A percentile compares a stretch with the other conserved stretches of the same genome.
Conservation (phyloP, 1,140 invertebrate species). For the Hestina assimilis region DNA sequence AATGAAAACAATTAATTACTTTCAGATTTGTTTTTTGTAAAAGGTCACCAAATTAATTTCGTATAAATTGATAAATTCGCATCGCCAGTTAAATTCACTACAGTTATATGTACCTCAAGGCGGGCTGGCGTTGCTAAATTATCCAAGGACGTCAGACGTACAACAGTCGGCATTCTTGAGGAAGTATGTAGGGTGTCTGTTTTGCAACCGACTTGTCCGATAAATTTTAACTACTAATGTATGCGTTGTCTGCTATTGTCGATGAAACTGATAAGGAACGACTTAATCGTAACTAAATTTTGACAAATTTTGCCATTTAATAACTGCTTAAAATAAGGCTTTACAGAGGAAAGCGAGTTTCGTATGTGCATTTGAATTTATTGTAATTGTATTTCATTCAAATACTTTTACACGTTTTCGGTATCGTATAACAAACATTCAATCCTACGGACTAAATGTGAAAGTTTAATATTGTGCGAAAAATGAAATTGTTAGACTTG, state of each 20-base stretch:
- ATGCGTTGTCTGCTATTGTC: neutral
- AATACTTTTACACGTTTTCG: too few relatives aligned
- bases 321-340: too few relatives aligned
- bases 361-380: too few relatives aligned
- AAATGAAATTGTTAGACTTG: too few relatives aligned
- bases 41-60: neutral
- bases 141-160: constrained; percentile 7
- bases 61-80: neutral
- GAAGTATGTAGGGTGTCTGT: constrained; percentile 1
- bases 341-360: too few relatives aligned
- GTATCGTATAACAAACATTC: too few relatives aligned
- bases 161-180: constrained; percentile 1
- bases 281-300: neutral
- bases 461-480: too few relatives aligned
- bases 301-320: too few relatives aligned
- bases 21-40: too few relatives aligned
- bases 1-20: too few relatives aligned
- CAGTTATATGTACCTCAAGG: neutral
- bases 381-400: too few relatives aligned
- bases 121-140: neutral
- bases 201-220: neutral
- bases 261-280: neutral
- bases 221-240: neutral
- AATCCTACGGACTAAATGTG: too few relatives aligned
- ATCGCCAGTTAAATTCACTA: neutral